Evolutionary conservation across 2,113 vertebrate genomes (phyloP).

Genomic region (Otis tarda): DNA sequence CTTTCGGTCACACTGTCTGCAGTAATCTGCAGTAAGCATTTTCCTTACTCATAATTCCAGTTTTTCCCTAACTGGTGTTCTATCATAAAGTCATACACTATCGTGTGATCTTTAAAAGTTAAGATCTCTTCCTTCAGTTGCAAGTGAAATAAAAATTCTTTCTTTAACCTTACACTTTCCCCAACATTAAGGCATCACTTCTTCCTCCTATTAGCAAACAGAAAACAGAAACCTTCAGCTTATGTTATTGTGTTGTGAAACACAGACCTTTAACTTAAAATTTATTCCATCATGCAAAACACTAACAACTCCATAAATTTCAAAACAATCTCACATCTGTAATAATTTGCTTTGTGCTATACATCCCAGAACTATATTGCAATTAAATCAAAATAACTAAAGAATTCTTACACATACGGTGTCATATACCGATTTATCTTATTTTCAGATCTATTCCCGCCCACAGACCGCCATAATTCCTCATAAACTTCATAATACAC

Average conservation of each 20-base stretch:
- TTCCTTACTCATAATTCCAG: neutral
- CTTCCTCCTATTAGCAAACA: neutral
- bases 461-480: neutral
- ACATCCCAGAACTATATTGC: fast-evolving
- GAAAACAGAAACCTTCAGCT: neutral
- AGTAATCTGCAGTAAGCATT: neutral
- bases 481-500: neutral
- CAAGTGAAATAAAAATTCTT: neutral
- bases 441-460: neutral
- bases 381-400: neutral
- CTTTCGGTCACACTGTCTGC: neutral
- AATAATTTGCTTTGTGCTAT: neutral
- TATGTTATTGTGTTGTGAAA: neutral
- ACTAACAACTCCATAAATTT: neutral
- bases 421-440: too few relatives aligned
- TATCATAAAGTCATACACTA: neutral
- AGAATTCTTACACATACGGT: fast-evolving
- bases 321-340: neutral
- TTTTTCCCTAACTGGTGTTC: neutral
- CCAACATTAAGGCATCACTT: fast-evolving
- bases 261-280: neutral
- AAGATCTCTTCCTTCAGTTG: neutral
- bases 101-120: neutral
- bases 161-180: neutral
- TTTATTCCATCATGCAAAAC: neutral